These are phyloP conservation scores for Eupleurogrammus muticus DNA, from an alignment of 2,797 vertebrate species.

Conservation along the genomic window DNA sequence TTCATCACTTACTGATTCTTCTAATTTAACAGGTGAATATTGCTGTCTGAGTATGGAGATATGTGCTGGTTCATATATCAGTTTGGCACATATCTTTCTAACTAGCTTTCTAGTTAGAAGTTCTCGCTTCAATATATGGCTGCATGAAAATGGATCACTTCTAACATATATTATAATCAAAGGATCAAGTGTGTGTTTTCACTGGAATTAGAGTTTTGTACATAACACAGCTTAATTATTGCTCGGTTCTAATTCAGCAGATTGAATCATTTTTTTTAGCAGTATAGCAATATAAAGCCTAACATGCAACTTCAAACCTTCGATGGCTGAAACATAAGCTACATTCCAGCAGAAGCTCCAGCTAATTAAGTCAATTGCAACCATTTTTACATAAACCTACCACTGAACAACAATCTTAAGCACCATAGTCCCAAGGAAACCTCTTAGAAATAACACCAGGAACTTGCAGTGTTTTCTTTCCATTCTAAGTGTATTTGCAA, in stretches of 20 bases:
- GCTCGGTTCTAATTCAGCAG: constrained; percentile 5
- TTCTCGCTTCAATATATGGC: constrained; percentile 25
- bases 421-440: constrained; percentile 15
- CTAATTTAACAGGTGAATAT: constrained; percentile 4
- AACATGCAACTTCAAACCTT: constrained; percentile 36
- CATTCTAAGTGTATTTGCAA: constrained; percentile 25
- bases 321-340: constrained; percentile 9
- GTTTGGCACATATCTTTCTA: constrained; percentile 60
- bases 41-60: constrained; percentile 17
- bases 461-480: constrained; percentile 17
- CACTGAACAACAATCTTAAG: constrained; percentile 1
- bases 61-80: constrained; percentile 9
- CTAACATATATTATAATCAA: constrained; percentile 8
- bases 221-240: neutral
- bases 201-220: constrained; percentile 9
- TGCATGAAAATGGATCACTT: constrained; percentile 22
- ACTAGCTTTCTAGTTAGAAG: constrained; percentile 17
- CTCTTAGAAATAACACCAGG: neutral
- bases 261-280: constrained; percentile 16
- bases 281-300: constrained; percentile 8
- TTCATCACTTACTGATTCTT: constrained; percentile 13
- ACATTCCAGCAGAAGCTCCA: constrained; percentile 21
- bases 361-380: constrained; percentile 9
- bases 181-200: constrained; percentile 11
- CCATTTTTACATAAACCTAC: constrained; percentile 22